Evolutionary conservation across 2,888 invertebrate species (phyloP).

Genomic region (Pyrrhosoma nymphula): DNA sequence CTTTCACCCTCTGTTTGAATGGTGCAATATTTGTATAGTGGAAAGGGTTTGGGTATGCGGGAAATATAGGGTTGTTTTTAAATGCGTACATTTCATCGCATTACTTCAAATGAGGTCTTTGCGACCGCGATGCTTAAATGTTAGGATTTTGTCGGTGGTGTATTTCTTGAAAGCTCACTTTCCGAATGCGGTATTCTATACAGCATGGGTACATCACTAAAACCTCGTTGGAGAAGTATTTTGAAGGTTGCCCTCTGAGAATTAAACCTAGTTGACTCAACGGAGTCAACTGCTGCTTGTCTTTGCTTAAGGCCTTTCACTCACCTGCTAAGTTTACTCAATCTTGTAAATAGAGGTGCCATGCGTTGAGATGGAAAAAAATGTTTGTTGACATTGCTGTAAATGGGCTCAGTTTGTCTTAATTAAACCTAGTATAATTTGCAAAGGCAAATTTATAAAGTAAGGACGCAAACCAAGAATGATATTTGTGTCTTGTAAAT

Average conservation of each 20-base stretch:
- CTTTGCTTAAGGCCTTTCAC: background rate
- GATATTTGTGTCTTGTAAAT: no score
- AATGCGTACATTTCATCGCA: no score
- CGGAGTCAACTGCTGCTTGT: background rate
- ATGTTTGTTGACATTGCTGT: background rate
- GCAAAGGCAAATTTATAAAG: background rate
- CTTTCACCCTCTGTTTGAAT: no score
- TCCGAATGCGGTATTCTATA: background rate
- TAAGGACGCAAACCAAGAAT: background rate
- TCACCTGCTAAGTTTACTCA: background rate
- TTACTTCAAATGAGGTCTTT: no score
- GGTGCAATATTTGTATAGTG: no score
- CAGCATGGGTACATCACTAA: background rate
- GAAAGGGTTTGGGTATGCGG: no score
- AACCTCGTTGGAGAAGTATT: background rate
- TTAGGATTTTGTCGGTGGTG: no score
- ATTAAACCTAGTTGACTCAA: background rate
- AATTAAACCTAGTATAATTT: background rate
- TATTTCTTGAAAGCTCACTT: no score
- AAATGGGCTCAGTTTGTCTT: background rate
- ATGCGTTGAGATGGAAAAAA: background rate
- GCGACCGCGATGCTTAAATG: no score
- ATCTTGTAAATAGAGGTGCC: background rate
- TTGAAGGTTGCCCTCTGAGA: background rate
- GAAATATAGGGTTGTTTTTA: no score